phyloP scores from a whole-genome alignment of 92 coral and sea anemone species.

The Muricea muricata region DNA sequence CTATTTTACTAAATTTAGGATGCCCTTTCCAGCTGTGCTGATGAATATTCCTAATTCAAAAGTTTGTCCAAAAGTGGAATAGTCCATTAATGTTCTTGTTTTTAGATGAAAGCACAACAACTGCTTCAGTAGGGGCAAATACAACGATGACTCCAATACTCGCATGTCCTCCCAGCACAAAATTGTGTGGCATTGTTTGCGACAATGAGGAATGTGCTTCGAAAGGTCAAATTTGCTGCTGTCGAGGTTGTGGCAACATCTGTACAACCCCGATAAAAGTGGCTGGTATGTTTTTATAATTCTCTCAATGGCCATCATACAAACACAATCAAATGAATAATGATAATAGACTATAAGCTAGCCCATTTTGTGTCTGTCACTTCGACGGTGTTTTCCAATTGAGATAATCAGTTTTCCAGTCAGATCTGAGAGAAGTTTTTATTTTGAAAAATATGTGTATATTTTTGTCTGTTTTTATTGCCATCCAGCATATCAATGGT shows the following conservation, averaged over 20 bases:
- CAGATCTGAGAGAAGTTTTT: no score
- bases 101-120: no score
- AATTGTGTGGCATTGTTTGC: neutral
- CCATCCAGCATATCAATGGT: no score
- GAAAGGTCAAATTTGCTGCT: slow-evolving; percentile 21
- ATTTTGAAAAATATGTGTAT: no score
- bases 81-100: no score
- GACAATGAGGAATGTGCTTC: neutral
- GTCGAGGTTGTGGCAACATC: slow-evolving; percentile 4
- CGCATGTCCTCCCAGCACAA: slow-evolving; percentile 5
- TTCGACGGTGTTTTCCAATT: no score
- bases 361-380: neutral
- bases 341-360: neutral
- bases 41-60: no score
- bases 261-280: slow-evolving; percentile 9
- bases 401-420: no score
- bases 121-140: no score
- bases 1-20: neutral
- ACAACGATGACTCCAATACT: neutral
- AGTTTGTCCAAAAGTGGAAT: no score
- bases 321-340: neutral
- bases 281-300: neutral
- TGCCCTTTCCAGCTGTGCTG: no score
- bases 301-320: neutral
- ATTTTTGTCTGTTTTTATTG: no score